Evolutionary conservation across 2,797 vertebrate species (phyloP).

Genomic region (Rallus crepitans): DNA sequence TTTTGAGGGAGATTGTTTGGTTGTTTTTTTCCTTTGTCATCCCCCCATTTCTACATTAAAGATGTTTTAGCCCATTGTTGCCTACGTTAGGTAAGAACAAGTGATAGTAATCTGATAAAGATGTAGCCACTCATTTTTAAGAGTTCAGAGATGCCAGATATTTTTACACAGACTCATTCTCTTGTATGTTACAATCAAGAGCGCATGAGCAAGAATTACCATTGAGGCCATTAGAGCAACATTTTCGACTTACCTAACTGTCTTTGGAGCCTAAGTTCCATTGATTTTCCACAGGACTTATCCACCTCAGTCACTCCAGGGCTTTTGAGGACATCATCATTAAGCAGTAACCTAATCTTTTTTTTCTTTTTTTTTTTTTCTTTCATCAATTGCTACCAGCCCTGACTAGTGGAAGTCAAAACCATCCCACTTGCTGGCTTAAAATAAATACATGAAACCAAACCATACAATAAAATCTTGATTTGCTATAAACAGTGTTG

Average conservation of each 20-base stretch:
- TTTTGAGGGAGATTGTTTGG: background rate
- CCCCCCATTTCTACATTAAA: background rate
- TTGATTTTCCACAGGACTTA: slow-evolving; percentile 57
- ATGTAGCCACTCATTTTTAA: background rate
- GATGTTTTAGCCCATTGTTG: background rate
- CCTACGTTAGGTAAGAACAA: background rate
- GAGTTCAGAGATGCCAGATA: background rate
- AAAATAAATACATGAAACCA: slow-evolving; percentile 21
- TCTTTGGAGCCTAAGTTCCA: slow-evolving; percentile 30
- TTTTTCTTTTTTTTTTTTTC: background rate
- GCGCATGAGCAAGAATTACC: background rate
- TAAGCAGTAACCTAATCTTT: slow-evolving; percentile 53
- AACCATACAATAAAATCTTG: background rate
- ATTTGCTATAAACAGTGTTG: background rate
- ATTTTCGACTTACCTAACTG: slow-evolving; percentile 44
- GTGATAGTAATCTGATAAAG: background rate
- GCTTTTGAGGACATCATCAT: slow-evolving; percentile 47
- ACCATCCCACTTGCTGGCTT: background rate
- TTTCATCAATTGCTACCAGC: slow-evolving; percentile 1
- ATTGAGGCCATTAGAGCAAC: slow-evolving; percentile 49
- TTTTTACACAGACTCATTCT: slow-evolving; percentile 29
- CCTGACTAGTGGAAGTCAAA: slow-evolving; percentile 18
- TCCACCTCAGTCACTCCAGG: slow-evolving; percentile 12
- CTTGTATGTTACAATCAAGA: background rate
- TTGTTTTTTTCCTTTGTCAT: background rate